Conservation (phyloP, 92 coral and sea anemone genomes). For the Desmophyllum pertusum region DNA sequence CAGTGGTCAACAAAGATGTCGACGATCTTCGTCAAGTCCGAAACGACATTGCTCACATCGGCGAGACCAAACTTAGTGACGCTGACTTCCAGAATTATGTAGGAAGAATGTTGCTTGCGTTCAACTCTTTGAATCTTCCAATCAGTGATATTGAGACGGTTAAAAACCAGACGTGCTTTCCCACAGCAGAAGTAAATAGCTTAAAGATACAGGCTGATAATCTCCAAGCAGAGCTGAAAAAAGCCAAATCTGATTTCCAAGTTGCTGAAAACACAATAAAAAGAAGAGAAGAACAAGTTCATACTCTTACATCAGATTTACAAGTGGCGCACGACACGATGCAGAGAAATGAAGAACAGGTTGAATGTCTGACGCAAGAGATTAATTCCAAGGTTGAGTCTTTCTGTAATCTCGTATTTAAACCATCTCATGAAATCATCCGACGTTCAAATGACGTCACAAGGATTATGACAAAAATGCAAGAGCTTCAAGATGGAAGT, state of each 20-base stretch:
- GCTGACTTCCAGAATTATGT: conserved; percentile 8
- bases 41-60: conserved; percentile 16
- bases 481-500: conserved; percentile 20
- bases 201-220: background rate
- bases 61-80: conserved; percentile 2
- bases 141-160: background rate
- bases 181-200: background rate
- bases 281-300: no score
- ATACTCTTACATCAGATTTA: no score
- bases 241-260: background rate
- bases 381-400: conserved; percentile 21
- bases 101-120: background rate
- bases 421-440: conserved; percentile 38
- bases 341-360: background rate
- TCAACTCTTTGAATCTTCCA: conserved; percentile 7
- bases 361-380: conserved; percentile 2
- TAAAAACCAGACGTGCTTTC: conserved; percentile 7
- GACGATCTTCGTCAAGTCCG: background rate
- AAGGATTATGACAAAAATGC: conserved; percentile 18
- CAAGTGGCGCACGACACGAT: background rate
- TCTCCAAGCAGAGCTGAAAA: background rate
- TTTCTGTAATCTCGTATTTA: conserved; percentile 40
- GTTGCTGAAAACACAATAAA: background rate
- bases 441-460: conserved; percentile 29
- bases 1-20: background rate